Evolutionary conservation across 2,888 invertebrate species (phyloP).

Genomic region (Caenorhabditis japonica): DNA sequence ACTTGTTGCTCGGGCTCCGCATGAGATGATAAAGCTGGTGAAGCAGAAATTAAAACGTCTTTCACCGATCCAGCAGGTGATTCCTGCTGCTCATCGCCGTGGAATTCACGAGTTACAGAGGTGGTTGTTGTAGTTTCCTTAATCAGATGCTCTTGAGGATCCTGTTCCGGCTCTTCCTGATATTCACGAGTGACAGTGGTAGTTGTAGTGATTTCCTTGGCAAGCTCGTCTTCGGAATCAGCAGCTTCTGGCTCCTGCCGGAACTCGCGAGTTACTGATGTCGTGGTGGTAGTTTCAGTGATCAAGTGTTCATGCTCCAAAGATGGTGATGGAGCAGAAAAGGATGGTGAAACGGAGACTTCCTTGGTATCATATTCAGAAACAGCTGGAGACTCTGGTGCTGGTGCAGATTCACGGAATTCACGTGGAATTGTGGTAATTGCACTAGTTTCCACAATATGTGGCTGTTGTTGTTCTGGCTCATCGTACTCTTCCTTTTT

Average conservation of each 20-base stretch:
- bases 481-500: slow-evolving; percentile 20
- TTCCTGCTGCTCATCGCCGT: background rate
- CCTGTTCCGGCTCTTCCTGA: slow-evolving; percentile 3
- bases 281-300: slow-evolving; percentile 10
- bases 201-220: no score
- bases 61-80: no score
- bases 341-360: background rate
- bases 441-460: background rate
- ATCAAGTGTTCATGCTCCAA: slow-evolving; percentile 3
- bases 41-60: background rate
- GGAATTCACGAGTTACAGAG: background rate
- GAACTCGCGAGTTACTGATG: no score
- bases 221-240: background rate
- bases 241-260: background rate
- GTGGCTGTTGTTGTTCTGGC: slow-evolving; percentile 1
- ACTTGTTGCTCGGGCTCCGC: no score
- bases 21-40: no score
- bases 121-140: no score
- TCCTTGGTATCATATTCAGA: background rate
- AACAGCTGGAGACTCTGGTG: background rate
- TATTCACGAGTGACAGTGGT: no score
- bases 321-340: no score
- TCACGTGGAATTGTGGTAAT: background rate
- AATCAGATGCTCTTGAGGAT: background rate
- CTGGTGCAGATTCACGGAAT: background rate